Percentiles rank a stretch among this genome's conserved stretches.
Evolutionary conservation across 2,888 invertebrate species (phyloP).

Genomic region (Drosophila acutilabella): DNA sequence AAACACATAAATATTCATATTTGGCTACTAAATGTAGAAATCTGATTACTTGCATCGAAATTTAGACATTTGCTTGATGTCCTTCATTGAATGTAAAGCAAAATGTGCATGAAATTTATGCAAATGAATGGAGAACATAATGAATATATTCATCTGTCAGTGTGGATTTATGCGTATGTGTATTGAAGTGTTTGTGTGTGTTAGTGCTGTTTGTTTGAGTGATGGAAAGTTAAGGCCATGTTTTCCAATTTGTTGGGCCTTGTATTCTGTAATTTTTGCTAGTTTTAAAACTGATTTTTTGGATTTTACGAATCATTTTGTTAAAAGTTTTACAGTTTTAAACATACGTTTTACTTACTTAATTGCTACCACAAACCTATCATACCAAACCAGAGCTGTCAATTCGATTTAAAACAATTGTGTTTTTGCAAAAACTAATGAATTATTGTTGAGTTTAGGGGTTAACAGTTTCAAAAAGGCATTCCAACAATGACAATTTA

Average conservation of each 20-base stretch:
- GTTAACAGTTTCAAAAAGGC: not conserved
- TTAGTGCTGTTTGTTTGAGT: not conserved
- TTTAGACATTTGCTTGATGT: constrained; percentile 34
- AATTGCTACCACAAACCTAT: not conserved
- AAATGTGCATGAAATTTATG: constrained; percentile 67
- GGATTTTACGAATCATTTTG: no score
- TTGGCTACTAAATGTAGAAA: not conserved
- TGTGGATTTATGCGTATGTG: constrained; percentile 4
- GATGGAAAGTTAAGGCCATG: not conserved
- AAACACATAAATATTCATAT: constrained; percentile 26
- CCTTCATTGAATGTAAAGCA: constrained; percentile 28
- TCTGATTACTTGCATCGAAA: constrained; percentile 26
- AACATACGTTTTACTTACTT: no score
- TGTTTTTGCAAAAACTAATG: not conserved
- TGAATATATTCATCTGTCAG: constrained; percentile 37
- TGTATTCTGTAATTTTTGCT: no score
- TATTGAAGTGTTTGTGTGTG: constrained; percentile 5
- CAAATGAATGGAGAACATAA: constrained; percentile 56
- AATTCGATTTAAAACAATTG: constrained; percentile 4
- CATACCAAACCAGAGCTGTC: not conserved
- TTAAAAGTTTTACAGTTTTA: no score
- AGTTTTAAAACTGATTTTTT: no score
- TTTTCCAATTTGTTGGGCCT: no score
- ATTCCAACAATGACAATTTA: constrained; percentile 8
- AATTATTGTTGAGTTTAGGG: not conserved